These are phyloP conservation scores for Caenorhabditis zanzibari DNA, from an alignment of 2,888 invertebrate species.

Conservation along the genomic window DNA sequence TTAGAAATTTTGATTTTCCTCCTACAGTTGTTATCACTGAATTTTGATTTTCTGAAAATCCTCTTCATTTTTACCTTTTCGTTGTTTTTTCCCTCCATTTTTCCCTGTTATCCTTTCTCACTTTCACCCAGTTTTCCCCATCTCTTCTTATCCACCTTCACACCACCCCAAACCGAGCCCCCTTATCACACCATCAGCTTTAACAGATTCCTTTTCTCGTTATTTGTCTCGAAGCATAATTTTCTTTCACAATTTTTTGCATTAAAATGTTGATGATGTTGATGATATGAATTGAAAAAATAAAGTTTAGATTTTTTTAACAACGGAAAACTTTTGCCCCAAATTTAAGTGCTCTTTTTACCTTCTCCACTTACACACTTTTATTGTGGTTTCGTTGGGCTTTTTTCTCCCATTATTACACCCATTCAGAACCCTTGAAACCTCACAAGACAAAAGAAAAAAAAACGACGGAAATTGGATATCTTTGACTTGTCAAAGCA, in stretches of 20 bases:
- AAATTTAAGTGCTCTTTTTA: no score
- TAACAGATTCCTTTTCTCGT: background rate
- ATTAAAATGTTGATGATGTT: no score
- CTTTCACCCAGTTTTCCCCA: conserved; percentile 4
- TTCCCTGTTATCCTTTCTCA: background rate
- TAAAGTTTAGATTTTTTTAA: no score
- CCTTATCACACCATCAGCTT: no score
- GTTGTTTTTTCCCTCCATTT: background rate
- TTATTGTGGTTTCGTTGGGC: background rate
- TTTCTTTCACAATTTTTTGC: background rate
- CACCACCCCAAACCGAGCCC: no score
- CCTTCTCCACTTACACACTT: background rate
- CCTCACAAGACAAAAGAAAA: background rate
- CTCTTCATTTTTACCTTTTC: conserved; percentile 8
- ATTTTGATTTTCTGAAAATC: conserved; percentile 30
- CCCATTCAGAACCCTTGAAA: background rate
- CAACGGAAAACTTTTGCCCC: no score
- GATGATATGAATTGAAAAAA: no score
- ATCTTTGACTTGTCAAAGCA: conserved; percentile 3
- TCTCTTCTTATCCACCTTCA: no score
- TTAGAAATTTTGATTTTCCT: background rate
- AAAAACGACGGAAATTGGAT: conserved; percentile 13
- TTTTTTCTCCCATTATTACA: background rate
- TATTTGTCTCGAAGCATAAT: background rate
- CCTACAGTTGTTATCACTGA: background rate